Percentiles rank a stretch among this genome's conserved stretches.
These are phyloP conservation scores for Morone saxatilis DNA, from an alignment of 2,113 vertebrate species.

Conservation along the genomic window DNA sequence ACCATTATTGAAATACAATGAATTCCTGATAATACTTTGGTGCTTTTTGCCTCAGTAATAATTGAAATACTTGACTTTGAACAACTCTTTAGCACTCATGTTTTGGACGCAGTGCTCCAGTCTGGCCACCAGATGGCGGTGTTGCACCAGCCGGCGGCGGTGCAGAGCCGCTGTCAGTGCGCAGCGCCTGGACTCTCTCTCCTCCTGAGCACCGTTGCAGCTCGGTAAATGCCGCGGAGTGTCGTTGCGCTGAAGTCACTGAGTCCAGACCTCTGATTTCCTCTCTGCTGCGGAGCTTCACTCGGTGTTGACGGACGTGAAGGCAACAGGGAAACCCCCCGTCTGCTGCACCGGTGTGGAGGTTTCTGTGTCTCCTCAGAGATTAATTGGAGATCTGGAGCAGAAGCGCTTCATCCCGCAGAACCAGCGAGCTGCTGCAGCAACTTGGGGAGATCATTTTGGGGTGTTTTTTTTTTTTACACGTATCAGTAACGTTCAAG, in stretches of 20 bases:
- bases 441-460: conserved; percentile 45
- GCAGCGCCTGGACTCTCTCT: conserved; percentile 8
- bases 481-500: conserved; percentile 11
- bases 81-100: background rate
- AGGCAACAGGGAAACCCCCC: conserved; percentile 2
- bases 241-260: conserved; percentile 20
- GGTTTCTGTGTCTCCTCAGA: background rate
- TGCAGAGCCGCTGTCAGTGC: background rate
- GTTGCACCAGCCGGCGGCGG: background rate
- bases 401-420: conserved; percentile 4
- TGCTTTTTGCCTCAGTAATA: no score
- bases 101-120: background rate
- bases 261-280: conserved; percentile 4
- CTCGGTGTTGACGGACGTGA: conserved; percentile 5
- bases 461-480: background rate
- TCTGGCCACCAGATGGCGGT: conserved; percentile 45
- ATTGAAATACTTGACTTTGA: background rate
- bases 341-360: background rate
- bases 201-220: conserved; percentile 17
- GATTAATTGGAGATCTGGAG: conserved; percentile 18
- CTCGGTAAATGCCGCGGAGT: conserved; percentile 22
- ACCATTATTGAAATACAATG: no score
- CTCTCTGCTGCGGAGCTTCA: conserved; percentile 1
- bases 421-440: background rate
- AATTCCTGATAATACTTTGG: no score